Evolutionary conservation across 2,113 vertebrate genomes (phyloP).

Genomic region (Poeciliopsis retropinna): DNA sequence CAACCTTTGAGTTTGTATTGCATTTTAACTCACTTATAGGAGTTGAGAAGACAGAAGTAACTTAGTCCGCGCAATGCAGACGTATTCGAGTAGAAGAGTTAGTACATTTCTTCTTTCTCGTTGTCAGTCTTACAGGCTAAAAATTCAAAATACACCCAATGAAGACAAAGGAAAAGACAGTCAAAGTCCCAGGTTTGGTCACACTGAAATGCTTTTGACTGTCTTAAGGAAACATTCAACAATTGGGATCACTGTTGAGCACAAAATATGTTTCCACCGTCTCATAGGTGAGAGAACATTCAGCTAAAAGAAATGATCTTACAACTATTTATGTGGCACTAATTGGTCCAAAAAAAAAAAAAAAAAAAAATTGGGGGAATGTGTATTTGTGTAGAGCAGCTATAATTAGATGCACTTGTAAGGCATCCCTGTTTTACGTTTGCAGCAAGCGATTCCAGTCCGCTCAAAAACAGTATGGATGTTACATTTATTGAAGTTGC

Average conservation of each 20-base stretch:
- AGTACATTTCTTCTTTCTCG: not conserved
- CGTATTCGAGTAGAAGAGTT: not conserved
- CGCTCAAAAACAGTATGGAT: not conserved
- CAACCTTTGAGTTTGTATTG: too few relatives aligned
- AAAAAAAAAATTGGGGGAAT: too few relatives aligned
- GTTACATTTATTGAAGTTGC: not conserved
- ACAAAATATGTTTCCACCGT: too few relatives aligned
- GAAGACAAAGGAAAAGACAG: too few relatives aligned
- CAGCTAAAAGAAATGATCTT: not conserved
- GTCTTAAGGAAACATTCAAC: too few relatives aligned
- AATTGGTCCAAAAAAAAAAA: not conserved
- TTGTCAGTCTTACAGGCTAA: not conserved
- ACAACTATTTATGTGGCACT: not conserved
- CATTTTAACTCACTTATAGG: too few relatives aligned
- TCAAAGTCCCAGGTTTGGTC: too few relatives aligned
- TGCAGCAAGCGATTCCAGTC: not conserved
- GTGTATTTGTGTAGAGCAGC: not conserved
- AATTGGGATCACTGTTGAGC: too few relatives aligned
- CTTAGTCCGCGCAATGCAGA: not conserved
- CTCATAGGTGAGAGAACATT: not conserved
- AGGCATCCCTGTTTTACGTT: not conserved
- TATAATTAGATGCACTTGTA: not conserved
- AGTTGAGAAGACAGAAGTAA: not conserved
- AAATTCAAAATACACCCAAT: not conserved
- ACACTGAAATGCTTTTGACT: too few relatives aligned